These are phyloP conservation scores for Hiodon tergisus DNA, from an alignment of 2,113 vertebrate genomes.

Conservation along the genomic window DNA sequence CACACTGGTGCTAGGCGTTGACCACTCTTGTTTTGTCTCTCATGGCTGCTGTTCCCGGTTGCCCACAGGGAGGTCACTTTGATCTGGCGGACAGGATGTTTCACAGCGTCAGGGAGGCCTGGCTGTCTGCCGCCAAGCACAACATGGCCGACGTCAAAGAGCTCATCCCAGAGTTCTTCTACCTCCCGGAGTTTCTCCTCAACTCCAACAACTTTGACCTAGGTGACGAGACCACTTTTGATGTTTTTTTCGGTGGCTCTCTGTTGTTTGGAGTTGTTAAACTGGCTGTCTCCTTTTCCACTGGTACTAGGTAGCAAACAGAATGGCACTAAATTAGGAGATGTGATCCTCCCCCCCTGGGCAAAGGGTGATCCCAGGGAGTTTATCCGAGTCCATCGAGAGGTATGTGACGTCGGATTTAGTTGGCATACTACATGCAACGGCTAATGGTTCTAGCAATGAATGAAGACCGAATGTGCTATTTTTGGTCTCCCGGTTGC, in stretches of 20 bases:
- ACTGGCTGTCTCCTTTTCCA: slow-evolving; percentile 5
- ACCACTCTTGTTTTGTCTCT: background rate
- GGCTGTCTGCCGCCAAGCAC: slow-evolving; percentile 94
- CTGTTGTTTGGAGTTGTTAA: background rate
- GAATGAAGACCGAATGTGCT: too few relatives aligned
- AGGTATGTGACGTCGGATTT: slow-evolving; percentile 60
- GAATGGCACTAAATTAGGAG: slow-evolving; percentile 89
- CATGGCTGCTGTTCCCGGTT: background rate
- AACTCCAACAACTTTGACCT: slow-evolving; percentile 98
- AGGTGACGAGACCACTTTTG: slow-evolving; percentile 55
- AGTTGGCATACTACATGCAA: background rate
- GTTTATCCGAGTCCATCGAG: slow-evolving; percentile 94
- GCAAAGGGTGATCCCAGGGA: slow-evolving; percentile 96
- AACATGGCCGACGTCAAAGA: slow-evolving; percentile 99
- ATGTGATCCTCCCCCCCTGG: slow-evolving; percentile 92
- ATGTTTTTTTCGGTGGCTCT: background rate
- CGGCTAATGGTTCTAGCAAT: too few relatives aligned
- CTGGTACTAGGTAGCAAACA: slow-evolving; percentile 80
- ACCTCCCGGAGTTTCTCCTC: slow-evolving; percentile 91
- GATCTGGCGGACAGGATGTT: slow-evolving; percentile 98
- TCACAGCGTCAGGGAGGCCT: slow-evolving; percentile 92
- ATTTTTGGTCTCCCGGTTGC: too few relatives aligned
- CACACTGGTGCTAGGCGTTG: slow-evolving; percentile 11
- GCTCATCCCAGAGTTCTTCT: slow-evolving; percentile 98
- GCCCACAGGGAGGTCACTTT: slow-evolving; percentile 85